Evolutionary conservation across 2,888 invertebrate species (phyloP), one percentile per base, ranked within the genome.

Genomic region (Thyatira batis): DNA sequence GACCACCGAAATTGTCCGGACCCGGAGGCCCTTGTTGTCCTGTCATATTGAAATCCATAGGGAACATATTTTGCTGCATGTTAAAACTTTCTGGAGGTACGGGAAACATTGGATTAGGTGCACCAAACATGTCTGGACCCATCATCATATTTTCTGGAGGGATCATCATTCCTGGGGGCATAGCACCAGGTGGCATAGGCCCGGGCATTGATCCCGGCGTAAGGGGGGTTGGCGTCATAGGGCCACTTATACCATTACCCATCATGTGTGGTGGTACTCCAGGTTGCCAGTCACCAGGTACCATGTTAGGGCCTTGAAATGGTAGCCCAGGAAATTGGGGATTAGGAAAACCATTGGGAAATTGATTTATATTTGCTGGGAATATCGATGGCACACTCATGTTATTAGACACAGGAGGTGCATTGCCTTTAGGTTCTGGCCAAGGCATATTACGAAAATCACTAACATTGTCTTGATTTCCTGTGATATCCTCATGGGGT

Each of bases 401-500:
- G 55, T 65, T 85, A 57, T 57, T 76, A 54, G 80, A 61, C 55
- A 70, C 60, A 39, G 79, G 85, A 28, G 94, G 93, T 5, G 94
- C 93, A 58, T 85, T 90, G 10, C 95, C 95, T 78, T 96, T 96
- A 0, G 97, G 96, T 81, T 97, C 97, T 1, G 97, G 97, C 97
- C 97, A 97, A 0, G 95, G 94, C 80, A 95, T 94, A 52, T 92
- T 93, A 54, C 95, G 94, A 73, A 95, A 95, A 80, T 97, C 97
- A 73, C 95, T 96, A 17, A 96, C 93, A 61, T 95, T 95, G 71
- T 97, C 97, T 58, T 96, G 95, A 80, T 95, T 95, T 6, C 97
- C 97, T 0, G 96, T 95, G 4, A 95, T 94, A 88, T 98, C 98
- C 63, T 98, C 98, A 52, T 98, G 87, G 0, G 98, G 98, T 84